Conservation (phyloP, 2,113 vertebrate genomes). For the Bos indicus region DNA sequence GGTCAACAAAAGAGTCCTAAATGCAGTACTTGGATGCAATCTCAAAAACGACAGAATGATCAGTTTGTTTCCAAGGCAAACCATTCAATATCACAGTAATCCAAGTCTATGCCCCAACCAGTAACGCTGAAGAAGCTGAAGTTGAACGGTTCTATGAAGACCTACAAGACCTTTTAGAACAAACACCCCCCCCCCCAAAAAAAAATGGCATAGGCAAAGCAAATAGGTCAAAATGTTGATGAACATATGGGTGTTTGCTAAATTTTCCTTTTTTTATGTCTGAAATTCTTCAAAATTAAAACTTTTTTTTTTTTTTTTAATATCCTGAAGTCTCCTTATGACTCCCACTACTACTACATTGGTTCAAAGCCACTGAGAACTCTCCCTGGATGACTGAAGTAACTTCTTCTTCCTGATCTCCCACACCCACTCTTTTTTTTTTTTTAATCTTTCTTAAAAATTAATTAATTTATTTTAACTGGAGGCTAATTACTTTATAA, state of each 20-base stretch:
- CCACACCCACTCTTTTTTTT: neutral
- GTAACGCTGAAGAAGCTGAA: too few species aligned
- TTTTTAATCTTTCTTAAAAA: neutral
- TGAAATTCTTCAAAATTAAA: neutral
- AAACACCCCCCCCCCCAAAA: neutral
- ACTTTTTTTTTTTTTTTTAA: neutral
- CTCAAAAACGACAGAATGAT: too few species aligned
- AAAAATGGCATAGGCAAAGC: neutral
- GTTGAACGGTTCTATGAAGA: too few species aligned
- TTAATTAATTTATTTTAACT: neutral
- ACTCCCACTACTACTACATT: neutral
- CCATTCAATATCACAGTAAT: too few species aligned
- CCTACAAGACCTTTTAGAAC: too few species aligned
- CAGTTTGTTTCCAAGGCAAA: too few species aligned
- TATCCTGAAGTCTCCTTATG: neutral
- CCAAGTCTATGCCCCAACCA: too few species aligned
- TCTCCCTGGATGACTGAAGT: neutral
- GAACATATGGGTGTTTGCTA: neutral
- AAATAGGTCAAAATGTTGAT: neutral
- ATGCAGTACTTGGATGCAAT: too few species aligned
- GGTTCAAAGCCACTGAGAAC: neutral
- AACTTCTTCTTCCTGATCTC: neutral
- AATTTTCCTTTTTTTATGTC: neutral
- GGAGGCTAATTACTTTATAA: neutral
- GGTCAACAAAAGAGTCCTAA: too few species aligned